These are phyloP conservation scores for Azorinus chamasolen DNA, from an alignment of 2,888 invertebrate genomes.

Conservation along the genomic window DNA sequence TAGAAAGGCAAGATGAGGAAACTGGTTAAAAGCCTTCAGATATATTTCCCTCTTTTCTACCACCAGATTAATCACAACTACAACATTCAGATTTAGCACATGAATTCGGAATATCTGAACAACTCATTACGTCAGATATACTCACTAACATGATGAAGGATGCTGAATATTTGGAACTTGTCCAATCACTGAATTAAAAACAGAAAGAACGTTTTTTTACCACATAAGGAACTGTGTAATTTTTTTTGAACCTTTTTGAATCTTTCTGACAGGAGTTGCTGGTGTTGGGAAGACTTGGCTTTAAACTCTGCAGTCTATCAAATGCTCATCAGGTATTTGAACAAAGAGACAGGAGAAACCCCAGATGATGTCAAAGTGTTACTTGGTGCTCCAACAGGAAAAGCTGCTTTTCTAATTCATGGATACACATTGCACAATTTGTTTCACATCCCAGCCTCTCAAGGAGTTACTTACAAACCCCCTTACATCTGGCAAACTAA, in stretches of 20 bases:
- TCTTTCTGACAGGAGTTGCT: conserved; percentile 20
- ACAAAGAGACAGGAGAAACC: conserved; percentile 5
- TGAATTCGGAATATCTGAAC: too few relatives aligned
- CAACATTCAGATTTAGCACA: too few relatives aligned
- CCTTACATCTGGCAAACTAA: conserved; percentile 12
- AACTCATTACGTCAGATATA: too few relatives aligned
- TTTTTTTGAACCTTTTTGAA: too few relatives aligned
- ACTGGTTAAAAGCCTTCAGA: not conserved
- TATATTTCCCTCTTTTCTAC: not conserved
- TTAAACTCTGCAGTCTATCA: conserved; percentile 19
- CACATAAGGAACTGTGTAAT: too few relatives aligned
- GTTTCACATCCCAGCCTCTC: conserved; percentile 47
- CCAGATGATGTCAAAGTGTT: conserved; percentile 34
- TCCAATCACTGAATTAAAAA: too few relatives aligned
- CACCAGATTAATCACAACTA: too few relatives aligned
- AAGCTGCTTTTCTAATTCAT: conserved; percentile 48
- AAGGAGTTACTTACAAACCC: conserved; percentile 40
- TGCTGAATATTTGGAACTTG: too few relatives aligned
- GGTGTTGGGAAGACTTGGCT: conserved; percentile 27
- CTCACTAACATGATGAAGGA: too few relatives aligned
- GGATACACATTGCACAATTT: conserved; percentile 40
- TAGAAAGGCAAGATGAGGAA: not conserved
- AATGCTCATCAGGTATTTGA: conserved; percentile 1
- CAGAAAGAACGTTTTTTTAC: too few relatives aligned
- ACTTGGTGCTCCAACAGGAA: conserved; percentile 53